These are phyloP conservation scores for Kryptolebias ocellatus DNA, from an alignment of 2,797 vertebrate genomes.

Conservation along the genomic window DNA sequence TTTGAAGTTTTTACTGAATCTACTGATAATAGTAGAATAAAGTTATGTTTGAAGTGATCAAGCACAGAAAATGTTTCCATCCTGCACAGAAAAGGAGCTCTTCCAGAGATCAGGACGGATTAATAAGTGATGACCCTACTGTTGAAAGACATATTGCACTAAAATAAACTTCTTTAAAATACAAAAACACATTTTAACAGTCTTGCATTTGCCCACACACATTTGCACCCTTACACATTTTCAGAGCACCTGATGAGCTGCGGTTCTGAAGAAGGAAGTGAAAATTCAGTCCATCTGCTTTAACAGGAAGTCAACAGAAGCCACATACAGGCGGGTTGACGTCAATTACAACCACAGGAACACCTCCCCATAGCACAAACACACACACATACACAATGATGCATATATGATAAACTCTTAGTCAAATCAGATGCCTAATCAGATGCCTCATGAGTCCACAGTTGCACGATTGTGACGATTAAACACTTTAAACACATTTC, in stretches of 20 bases:
- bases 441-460: slow-evolving; percentile 12
- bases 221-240: slow-evolving; percentile 35
- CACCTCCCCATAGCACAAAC: slow-evolving; percentile 63
- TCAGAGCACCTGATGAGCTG: slow-evolving; percentile 76
- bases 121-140: background rate
- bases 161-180: slow-evolving; percentile 11
- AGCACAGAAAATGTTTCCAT: no score
- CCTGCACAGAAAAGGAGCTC: background rate
- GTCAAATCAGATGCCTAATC: slow-evolving; percentile 29
- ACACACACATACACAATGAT: slow-evolving; percentile 45
- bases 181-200: slow-evolving; percentile 2
- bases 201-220: background rate
- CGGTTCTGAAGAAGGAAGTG: slow-evolving; percentile 79
- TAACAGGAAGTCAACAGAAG: slow-evolving; percentile 86
- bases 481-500: background rate
- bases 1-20: no score
- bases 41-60: no score
- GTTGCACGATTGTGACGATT: slow-evolving; percentile 19
- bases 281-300: slow-evolving; percentile 82
- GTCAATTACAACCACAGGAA: slow-evolving; percentile 83
- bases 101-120: background rate
- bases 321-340: slow-evolving; percentile 81
- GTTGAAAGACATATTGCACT: slow-evolving; percentile 25
- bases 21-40: no score
- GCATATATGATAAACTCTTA: slow-evolving; percentile 33